Percentiles rank a stretch among this genome's conserved stretches.
Evolutionary conservation across 2,888 invertebrate species (phyloP).

Genomic region (Eilema depressum): DNA sequence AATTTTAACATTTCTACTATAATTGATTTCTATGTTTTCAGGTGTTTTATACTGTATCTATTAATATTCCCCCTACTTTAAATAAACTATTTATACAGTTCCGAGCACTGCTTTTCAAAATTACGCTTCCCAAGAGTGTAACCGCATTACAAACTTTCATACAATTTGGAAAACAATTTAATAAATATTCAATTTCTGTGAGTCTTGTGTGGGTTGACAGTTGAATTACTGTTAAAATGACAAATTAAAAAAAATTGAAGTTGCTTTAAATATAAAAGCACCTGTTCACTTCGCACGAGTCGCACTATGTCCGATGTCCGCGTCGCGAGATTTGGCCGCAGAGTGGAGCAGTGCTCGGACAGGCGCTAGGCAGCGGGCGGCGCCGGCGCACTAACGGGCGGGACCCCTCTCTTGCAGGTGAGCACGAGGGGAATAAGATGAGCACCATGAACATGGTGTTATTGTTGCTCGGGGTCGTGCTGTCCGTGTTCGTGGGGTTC

Average conservation of each 20-base stretch:
- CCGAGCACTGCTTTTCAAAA: constrained; percentile 82
- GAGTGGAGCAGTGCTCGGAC: constrained; percentile 74
- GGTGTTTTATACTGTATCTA: constrained; percentile 69
- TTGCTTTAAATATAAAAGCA: background rate
- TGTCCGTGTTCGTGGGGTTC: constrained; percentile 98
- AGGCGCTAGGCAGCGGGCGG: constrained; percentile 72
- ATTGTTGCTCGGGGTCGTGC: constrained; percentile 96
- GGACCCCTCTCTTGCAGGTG: constrained; percentile 89
- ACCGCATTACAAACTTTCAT: constrained; percentile 27
- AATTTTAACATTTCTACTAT: constrained; percentile 47
- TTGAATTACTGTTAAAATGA: background rate
- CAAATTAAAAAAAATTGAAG: background rate
- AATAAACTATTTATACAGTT: constrained; percentile 65
- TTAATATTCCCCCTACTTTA: constrained; percentile 72
- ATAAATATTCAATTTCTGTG: constrained; percentile 22
- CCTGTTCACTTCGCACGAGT: constrained; percentile 13
- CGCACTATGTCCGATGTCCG: constrained; percentile 10
- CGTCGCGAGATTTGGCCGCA: constrained; percentile 8
- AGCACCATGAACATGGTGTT: constrained; percentile 96
- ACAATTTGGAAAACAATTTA: constrained; percentile 35
- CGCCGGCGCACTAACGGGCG: constrained; percentile 85
- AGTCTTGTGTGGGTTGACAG: constrained; percentile 36
- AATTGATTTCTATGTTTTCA: constrained; percentile 76
- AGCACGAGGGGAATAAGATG: constrained; percentile 92
- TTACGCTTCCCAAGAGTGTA: constrained; percentile 41